phyloP scores from a whole-genome alignment of 2,888 invertebrate species.

The Lasioglossum vierecki region DNA sequence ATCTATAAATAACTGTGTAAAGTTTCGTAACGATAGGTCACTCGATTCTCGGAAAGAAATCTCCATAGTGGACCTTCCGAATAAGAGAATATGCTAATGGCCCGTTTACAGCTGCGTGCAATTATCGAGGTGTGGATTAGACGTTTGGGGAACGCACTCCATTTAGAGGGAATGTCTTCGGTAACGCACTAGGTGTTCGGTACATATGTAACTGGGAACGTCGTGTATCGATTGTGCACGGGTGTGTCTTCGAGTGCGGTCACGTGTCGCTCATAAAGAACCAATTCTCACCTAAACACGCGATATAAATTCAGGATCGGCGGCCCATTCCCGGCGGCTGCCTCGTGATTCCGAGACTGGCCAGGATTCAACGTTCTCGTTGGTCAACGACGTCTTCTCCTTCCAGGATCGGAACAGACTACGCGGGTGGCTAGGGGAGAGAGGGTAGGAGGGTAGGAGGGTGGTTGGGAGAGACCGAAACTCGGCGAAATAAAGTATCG shows the following conservation, averaged over 20 bases:
- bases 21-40: neutral
- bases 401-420: conserved; percentile 42
- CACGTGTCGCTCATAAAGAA: conserved; percentile 83
- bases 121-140: neutral
- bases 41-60: no score
- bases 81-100: no score
- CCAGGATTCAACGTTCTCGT: conserved; percentile 53
- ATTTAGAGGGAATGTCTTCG: neutral
- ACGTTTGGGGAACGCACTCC: neutral
- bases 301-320: conserved; percentile 84
- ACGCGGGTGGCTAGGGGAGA: neutral
- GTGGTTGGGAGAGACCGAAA: neutral
- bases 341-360: conserved; percentile 63
- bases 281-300: conserved; percentile 83
- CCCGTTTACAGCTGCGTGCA: neutral
- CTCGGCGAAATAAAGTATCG: conserved; percentile 63
- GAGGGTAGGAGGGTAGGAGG: neutral
- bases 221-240: conserved; percentile 1
- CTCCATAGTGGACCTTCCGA: neutral
- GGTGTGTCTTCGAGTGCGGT: conserved; percentile 73
- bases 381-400: conserved; percentile 63
- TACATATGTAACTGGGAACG: neutral
- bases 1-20: neutral
- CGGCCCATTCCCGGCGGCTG: conserved; percentile 74
- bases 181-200: neutral